Percentiles rank a stretch among this genome's conserved stretches.
phyloP scores from a whole-genome alignment of 2,797 vertebrate species.

The Phoeniculus purpureus region DNA sequence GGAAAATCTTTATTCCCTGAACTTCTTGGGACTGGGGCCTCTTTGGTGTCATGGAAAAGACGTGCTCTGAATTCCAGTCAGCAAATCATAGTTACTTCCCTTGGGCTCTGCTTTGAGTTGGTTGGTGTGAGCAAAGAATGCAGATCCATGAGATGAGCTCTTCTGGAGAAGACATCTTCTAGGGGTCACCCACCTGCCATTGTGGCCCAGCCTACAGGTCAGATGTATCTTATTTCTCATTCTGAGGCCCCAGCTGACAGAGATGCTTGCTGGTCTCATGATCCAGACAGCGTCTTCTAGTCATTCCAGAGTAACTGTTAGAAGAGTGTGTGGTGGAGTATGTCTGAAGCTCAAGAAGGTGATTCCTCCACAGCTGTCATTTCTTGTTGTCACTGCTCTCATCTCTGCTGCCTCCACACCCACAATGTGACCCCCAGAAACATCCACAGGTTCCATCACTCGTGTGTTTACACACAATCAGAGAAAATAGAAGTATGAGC shows the following conservation, averaged over 20 bases:
- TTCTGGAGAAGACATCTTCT: neutral
- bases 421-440: neutral
- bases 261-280: neutral
- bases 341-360: neutral
- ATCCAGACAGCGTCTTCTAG: neutral
- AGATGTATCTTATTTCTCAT: neutral
- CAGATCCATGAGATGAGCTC: neutral
- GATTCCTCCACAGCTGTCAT: neutral
- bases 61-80: neutral
- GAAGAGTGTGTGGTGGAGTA: accelerated
- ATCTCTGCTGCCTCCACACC: neutral
- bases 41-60: neutral
- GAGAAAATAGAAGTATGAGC: neutral
- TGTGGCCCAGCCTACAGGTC: neutral
- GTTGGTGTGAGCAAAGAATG: neutral
- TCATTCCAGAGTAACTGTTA: accelerated
- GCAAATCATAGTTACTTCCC: neutral
- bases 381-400: neutral
- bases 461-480: neutral
- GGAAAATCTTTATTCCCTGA: constrained; percentile 1
- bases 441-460: neutral
- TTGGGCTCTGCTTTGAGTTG: neutral
- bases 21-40: neutral
- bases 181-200: neutral
- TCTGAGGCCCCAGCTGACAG: accelerated